Base-by-base conservation (phyloP, 2,888 invertebrate species). In the Leptarthrus brevirostris region DNA sequence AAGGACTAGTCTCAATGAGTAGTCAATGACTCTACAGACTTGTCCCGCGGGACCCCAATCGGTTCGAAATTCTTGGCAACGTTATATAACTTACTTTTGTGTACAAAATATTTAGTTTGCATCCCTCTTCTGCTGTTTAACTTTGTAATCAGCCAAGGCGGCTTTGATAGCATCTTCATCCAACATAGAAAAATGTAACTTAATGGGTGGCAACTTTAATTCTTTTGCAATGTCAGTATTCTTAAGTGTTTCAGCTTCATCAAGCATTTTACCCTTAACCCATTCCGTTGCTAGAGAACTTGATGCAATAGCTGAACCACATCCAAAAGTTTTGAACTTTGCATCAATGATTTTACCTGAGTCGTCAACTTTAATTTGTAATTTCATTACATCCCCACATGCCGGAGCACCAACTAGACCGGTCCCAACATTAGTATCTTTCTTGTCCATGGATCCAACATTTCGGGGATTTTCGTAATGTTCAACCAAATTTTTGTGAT, bases 111-210 rank as follows among this genome's bases (percentile, higher is more conserved):
- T 47, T 47, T 47, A 14, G 26, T 18, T 2, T n/a, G 14, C 52
- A 52, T 76, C 56, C 20, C 77, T 80, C 61, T 79, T 82, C 79
- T 91, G 88, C 80, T 94, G 92, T 81, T 96, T 96, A 79, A 94
- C 90, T 82, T 92, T 92, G 85, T 98, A 99, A 86, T 99, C 98
- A 56, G 95, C 95, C 56, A 99, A 86, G 24, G 99, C 99, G 36
- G 99, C 99, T 86, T 96, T 97, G 77, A 99, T 99, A 12, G 99
- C 99, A 88, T 99, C 99, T 85, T 99, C 98, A 40, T 99, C 99
- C 84, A 99, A 89, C 98, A 99, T 99, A 2, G 99, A 99, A 86
- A 99, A 99, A 87, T 99, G 99, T 75, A 99, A 88, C 87, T 99
- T 99, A 72, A 99, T 99, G n/a, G 99, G 99, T 0, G 99, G 99